phyloP scores from a whole-genome alignment of 2,888 invertebrate species.

The Lacanobia oleracea region DNA sequence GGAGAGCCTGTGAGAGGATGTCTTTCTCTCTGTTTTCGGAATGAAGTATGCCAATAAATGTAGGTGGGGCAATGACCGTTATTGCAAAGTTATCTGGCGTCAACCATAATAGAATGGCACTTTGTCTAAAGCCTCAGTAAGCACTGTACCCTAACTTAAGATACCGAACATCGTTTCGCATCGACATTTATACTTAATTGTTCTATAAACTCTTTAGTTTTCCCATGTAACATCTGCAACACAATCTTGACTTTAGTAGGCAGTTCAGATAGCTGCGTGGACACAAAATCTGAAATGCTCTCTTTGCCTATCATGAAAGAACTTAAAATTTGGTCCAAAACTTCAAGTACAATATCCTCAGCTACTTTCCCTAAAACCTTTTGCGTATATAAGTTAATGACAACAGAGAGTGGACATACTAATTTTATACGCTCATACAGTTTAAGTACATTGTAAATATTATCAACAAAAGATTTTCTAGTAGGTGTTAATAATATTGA shows the following conservation, averaged over 20 bases:
- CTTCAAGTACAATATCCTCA: accelerated
- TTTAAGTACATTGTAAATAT: background rate
- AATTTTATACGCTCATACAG: background rate
- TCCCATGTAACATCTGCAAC: constrained; percentile 16
- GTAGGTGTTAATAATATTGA: background rate
- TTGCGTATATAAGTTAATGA: background rate
- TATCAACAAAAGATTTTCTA: background rate
- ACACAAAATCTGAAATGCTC: background rate
- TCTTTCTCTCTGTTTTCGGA: too few relatives aligned
- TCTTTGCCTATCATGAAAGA: constrained; percentile 3
- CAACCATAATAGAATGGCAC: too few relatives aligned
- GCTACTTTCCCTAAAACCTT: background rate
- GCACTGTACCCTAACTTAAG: background rate
- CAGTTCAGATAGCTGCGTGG: background rate
- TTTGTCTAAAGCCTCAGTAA: too few relatives aligned
- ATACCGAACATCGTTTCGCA: constrained; percentile 8
- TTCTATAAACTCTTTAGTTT: constrained; percentile 14
- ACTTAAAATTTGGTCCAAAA: background rate
- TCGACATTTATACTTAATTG: background rate
- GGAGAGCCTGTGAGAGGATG: too few relatives aligned
- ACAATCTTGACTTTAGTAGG: constrained; percentile 3
- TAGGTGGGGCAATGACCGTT: too few relatives aligned
- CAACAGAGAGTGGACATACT: constrained; percentile 13
- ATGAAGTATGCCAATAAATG: too few relatives aligned
- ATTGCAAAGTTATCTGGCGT: too few relatives aligned